Conservation (phyloP, 1,140 invertebrate species). For the Melanaphis sacchari region DNA sequence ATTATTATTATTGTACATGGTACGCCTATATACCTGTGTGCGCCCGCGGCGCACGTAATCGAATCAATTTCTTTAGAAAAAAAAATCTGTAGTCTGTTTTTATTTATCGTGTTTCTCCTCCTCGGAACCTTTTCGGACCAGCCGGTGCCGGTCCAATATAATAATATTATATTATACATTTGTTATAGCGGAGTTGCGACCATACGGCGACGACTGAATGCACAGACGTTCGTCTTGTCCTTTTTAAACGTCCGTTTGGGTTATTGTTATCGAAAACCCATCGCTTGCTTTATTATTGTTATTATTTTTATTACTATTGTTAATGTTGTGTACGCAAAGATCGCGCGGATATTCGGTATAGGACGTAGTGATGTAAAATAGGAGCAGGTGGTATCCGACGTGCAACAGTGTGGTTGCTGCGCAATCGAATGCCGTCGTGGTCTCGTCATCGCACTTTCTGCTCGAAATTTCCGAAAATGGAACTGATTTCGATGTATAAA, state of each 20-base stretch:
- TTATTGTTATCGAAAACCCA: neutral
- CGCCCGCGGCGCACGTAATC: neutral
- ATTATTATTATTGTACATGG: neutral
- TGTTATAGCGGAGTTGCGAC: neutral
- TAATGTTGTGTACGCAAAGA: neutral
- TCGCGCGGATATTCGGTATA: neutral
- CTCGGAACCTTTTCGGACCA: neutral
- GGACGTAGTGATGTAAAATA: neutral
- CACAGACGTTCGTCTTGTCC: neutral
- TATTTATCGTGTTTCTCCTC: neutral
- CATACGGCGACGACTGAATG: neutral
- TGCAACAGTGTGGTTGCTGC: neutral
- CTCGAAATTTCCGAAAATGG: neutral
- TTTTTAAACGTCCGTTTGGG: neutral
- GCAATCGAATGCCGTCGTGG: neutral
- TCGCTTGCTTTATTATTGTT: neutral
- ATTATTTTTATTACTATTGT: neutral
- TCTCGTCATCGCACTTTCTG: neutral
- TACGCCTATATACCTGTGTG: neutral
- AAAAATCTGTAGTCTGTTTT: neutral
- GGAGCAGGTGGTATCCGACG: neutral
- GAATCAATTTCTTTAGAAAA: slow-evolving; percentile 9
- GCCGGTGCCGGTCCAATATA: neutral
- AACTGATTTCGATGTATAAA: slow-evolving; percentile 13
- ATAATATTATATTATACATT: neutral